Conservation (phyloP, 2,797 vertebrate genomes). For the Gambusia yucatana region DNA sequence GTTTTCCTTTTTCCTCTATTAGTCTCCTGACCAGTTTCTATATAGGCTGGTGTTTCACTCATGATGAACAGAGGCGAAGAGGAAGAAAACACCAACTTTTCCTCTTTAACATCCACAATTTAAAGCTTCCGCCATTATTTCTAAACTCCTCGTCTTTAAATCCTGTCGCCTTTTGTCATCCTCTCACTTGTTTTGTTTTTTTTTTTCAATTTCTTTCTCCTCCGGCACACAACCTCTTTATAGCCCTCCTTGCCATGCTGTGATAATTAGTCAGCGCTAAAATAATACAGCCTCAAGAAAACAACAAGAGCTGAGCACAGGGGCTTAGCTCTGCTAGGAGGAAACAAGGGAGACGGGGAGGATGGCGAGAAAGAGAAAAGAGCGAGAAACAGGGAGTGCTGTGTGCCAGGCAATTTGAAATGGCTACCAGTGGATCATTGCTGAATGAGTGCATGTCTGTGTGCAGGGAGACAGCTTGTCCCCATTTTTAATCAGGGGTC, state of each 20-base stretch:
- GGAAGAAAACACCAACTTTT: slow-evolving; percentile 21
- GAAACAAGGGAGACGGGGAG: slow-evolving; percentile 7
- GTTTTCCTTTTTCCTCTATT: slow-evolving; percentile 33
- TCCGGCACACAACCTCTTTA: slow-evolving; percentile 51
- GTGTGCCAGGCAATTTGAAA: slow-evolving; percentile 67
- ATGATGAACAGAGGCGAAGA: slow-evolving; percentile 30
- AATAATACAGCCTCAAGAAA: slow-evolving; percentile 76
- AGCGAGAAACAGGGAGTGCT: slow-evolving; percentile 29
- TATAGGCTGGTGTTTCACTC: slow-evolving; percentile 8
- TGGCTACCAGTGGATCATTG: slow-evolving; percentile 63
- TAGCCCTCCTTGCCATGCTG: slow-evolving; percentile 66
- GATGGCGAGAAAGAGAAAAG: slow-evolving; percentile 12
- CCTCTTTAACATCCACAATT: slow-evolving; percentile 18
- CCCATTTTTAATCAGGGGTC: slow-evolving; percentile 12
- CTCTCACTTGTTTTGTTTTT: neutral
- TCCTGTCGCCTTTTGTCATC: slow-evolving; percentile 45
- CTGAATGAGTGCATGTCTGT: slow-evolving; percentile 5
- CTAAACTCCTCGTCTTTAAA: slow-evolving; percentile 15
- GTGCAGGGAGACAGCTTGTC: neutral
- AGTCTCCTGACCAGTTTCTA: slow-evolving; percentile 25
- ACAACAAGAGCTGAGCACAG: slow-evolving; percentile 66
- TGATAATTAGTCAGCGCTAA: slow-evolving; percentile 77
- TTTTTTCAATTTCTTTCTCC: slow-evolving; percentile 1
- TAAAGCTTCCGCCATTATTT: slow-evolving; percentile 8
- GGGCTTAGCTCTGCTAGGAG: slow-evolving; percentile 67